Base-by-base conservation (phyloP, 2,888 invertebrate genomes). In the Epirrhoe alternata region DNA sequence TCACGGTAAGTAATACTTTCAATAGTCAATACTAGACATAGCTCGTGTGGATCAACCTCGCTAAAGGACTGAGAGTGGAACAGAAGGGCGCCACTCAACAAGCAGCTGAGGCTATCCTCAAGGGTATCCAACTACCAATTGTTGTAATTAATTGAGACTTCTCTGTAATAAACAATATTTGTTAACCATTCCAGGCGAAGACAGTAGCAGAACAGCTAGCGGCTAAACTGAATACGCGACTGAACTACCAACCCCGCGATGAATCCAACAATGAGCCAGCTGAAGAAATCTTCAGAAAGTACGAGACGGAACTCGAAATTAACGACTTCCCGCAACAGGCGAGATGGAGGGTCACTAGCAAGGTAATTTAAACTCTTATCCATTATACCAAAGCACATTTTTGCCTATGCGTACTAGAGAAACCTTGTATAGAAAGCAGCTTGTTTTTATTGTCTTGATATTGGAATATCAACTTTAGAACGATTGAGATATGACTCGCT, bases 261-360 rank as follows among this genome's bases (percentile, higher is more conserved):
- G 98, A 97, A 73, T 83, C 84, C 61, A 77, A 82, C 5, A 80
- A 86, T 1, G 93, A 92, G 52, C 93, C 95, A 0, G 95, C 95
- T 58, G 97, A 97, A 60, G 96, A 95, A 73, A 95, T 95, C 79
- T 97, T 97, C 94, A 94, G 97, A 70, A 98, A 99, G 82, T 99
- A 98, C 87, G 99, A 99, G 88, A 99, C 99, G 77, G 99, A 99
- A 86, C 94, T 99, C 75, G 99, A 99, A 92, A 99, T 99, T 83
- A 99, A 99, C 85, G 99, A 99, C 89, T 99, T 99, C 93, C 99
- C 99, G 33, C 99, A 99, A 82, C 99, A 99, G 86, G 99, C 99
- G 0, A 94, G 99, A 66, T 99, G 99, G 98, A 95, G 98, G 74
- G 98, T 99, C 64, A 99, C 99, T 5, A 98, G 98, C 74, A 99